Base-by-base conservation (phyloP, 2,797 vertebrate species). In the Enoplosus armatus region DNA sequence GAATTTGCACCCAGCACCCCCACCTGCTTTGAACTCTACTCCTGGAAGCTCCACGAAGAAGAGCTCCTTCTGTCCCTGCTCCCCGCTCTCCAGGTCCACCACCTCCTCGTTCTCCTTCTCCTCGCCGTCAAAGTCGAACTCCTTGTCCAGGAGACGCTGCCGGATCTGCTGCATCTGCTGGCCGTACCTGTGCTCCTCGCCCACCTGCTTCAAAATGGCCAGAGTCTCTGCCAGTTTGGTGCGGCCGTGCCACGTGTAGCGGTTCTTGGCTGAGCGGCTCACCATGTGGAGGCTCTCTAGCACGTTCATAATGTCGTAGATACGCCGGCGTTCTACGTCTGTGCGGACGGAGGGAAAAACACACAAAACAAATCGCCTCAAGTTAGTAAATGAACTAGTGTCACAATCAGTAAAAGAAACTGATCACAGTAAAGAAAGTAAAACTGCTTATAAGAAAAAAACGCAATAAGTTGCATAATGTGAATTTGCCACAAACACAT, bases 241-340 rank as follows among this genome's bases (percentile, higher is more conserved):
- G 0, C 95, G 94, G 2, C 98, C 98, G 0, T 99, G 97, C 98
- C 98, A 99, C 0, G 92, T 86, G 61, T 99, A 99, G 86, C 96
- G 96, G 94, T 99, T 99, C 90, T 99, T 99, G 37, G 98, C 98
- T 0, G 98, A 95, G 47, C 97, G 97, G 93, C 98, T 99, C 84
- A 99, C 98, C 97, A 99, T 98, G 87, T 99, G 97, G 20, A 99
- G 95, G 77, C 98, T 99, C 94, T 99, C 98, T 2, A 99, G 92
- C 18, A 99, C 98, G 0, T 99, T 99, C 95, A 99, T 97, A 27
- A 99, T 99, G 75, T 99, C 98, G 0, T 99, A 99, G 84, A 99
- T 99, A 29, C 98, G 97, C 3, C 98, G 92, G 0, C 98, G 97
- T 64, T 99, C 97, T 41, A 99, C 97, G 15, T 90, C 98, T 99